Evolutionary conservation across 2,113 vertebrate genomes (phyloP), one percentile per base, ranked within the genome.

Genomic region (Phaetusa simplex): DNA sequence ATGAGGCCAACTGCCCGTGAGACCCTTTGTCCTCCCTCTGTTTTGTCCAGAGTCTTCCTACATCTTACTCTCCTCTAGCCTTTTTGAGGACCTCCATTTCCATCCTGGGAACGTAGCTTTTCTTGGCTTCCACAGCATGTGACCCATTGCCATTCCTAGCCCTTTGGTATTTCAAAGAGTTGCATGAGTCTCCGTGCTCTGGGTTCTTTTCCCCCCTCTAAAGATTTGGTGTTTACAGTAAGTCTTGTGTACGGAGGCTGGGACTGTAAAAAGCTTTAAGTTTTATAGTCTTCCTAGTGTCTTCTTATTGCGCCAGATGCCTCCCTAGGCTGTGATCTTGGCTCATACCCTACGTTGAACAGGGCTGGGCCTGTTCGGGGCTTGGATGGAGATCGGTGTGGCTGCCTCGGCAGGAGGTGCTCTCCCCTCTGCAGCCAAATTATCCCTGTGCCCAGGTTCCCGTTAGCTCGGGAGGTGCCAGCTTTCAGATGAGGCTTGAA

Each of bases 401-500:
- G 79, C 82, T 87, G 83, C 73, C 93, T 97, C 93, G 7, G 78
- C 90, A 93, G 88, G 93, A 83, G 92, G 78, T 95, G 82, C 85
- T 95, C 74, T 89, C 47, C 82, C 53, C 40, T 89, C 93, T 93
- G 83, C 66, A 85, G 95, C 93, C 92, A 80, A 72, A 55, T 94
- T n/a, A 79, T 93, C 45, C 77, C 26, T 6, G 29, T 94, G 93
- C 93, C 93, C 92, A 83, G 81, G 88, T 88, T 95, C 90, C 90
- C 27, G 4, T 93, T 96, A 81, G 66, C 66, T 56, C 78, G 24
- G 38, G 70, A 82, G 61, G 47, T 96, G 92, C 91, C 90, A 92
- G 64, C 81, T 90, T 92, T 95, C 89, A 91, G 70, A 89, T 79
- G 91, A 95, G 89, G 62, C 61, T 95, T 96, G 80, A 83, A 89